Conservation (phyloP, 1,140 invertebrate genomes). For the Drosophila hydei region DNA sequence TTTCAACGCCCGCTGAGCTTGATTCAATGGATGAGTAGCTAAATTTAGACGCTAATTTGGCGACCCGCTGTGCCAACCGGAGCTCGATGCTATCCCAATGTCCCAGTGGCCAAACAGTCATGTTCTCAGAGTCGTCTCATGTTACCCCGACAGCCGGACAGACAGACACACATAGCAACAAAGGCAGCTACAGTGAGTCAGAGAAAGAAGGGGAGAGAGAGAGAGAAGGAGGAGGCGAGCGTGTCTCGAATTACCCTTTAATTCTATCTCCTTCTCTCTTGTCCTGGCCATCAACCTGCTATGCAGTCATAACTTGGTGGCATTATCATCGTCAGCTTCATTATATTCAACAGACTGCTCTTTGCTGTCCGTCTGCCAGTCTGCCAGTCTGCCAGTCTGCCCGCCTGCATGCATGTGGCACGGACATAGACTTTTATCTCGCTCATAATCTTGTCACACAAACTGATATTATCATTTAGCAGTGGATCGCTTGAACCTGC, state of each 20-base stretch:
- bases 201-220: background rate
- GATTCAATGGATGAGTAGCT: conserved; percentile 65
- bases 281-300: conserved; percentile 20
- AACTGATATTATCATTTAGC: conserved; percentile 48
- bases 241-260: conserved; percentile 65
- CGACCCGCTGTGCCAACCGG: conserved; percentile 59
- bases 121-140: conserved; percentile 49
- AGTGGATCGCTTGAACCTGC: conserved; percentile 5
- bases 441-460: conserved; percentile 38
- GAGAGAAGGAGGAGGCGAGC: conserved; percentile 32
- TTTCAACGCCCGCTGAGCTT: conserved; percentile 35
- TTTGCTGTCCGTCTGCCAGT: conserved; percentile 1
- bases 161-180: background rate
- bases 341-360: conserved; percentile 32
- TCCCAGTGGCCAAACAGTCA: conserved; percentile 25
- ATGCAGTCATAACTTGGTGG: conserved; percentile 50
- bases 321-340: conserved; percentile 55
- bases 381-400: background rate
- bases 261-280: conserved; percentile 31
- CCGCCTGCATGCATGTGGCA: background rate
- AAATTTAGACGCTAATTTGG: conserved; percentile 80
- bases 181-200: background rate
- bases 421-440: conserved; percentile 24
- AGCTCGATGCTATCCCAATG: conserved; percentile 11
- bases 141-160: conserved; percentile 27